Evolutionary conservation across 2,888 invertebrate genomes (phyloP), one percentile per base, ranked within the genome.

Genomic region (Thalpophila matura): DNA sequence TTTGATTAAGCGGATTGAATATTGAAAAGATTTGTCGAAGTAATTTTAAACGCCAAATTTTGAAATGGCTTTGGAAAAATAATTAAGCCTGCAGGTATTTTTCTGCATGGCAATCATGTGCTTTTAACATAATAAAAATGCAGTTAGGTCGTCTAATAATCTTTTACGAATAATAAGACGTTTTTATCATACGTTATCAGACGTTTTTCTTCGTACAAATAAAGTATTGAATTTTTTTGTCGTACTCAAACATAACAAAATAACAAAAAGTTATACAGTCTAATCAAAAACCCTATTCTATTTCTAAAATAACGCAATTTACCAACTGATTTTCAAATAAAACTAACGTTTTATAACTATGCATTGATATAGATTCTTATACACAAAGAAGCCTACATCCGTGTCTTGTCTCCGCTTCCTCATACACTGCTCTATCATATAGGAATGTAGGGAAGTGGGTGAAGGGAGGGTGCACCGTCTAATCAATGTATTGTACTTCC

Each of bases 331-430:
- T n/a, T n/a, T n/a, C n/a, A n/a, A n/a, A n/a, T n/a, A n/a, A n/a
- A n/a, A n/a, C 9, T 40, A 38, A 14, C 12, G 9, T 20, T 18
- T 6, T 6, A 3, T 16, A 35, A 10, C 9, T 31, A 40, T n/a
- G 2, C 4, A 9, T 20, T 18, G 18, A n/a, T 29, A 45, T 47
- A 42, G 16, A 9, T 18, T 2, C 4, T 0, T 46, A 40, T 4
- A n/a, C 24, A 67, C 29, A 61, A 35, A 42, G 40, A 51, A 37
- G 12, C n/a, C 37, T 16, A 77, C 83, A 79, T 87, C 85, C 85
- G 83, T 57, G 50, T 54, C 79, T 71, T 79, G 85, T 85, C 82
- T 86, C 82, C 80, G 81, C 59, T 86, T 83, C 82, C 79, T 69
- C 73, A 60, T 72, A 47, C 10, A 22, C 20, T n/a, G n/a, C n/a